Percentiles rank a stretch among this genome's conserved stretches.
Conservation (phyloP, 2,888 invertebrate genomes). For the Chromoteleia sp. region DNA sequence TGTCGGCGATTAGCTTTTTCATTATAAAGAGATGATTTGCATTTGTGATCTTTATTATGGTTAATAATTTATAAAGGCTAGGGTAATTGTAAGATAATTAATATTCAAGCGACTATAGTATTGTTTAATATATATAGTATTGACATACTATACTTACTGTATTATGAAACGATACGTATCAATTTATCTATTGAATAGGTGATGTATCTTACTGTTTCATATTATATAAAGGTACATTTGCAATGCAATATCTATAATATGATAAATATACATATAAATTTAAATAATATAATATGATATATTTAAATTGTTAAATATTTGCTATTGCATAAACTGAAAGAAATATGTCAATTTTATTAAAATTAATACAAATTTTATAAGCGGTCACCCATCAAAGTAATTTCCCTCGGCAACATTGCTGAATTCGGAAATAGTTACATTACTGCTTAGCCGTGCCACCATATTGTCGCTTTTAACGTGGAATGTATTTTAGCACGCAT, state of each 20-base stretch:
- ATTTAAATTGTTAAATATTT: too few relatives aligned
- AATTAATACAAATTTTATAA: too few relatives aligned
- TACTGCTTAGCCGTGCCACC: too few relatives aligned
- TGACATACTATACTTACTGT: neutral
- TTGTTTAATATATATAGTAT: slow-evolving; percentile 1
- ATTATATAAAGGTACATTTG: neutral
- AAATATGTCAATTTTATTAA: too few relatives aligned
- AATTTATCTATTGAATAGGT: slow-evolving; percentile 4
- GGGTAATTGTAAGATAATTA: slow-evolving; percentile 1
- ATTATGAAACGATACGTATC: slow-evolving; percentile 1
- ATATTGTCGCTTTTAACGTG: too few relatives aligned
- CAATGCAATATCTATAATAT: neutral
- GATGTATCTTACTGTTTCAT: slow-evolving; percentile 1
- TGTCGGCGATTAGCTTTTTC: neutral
- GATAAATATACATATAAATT: too few relatives aligned
- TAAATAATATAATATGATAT: too few relatives aligned
- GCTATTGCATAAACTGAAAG: too few relatives aligned
- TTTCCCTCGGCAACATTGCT: too few relatives aligned
- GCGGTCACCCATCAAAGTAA: too few relatives aligned
- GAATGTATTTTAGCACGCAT: too few relatives aligned
- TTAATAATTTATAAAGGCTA: neutral
- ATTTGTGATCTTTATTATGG: neutral
- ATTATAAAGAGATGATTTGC: neutral
- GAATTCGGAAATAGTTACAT: too few relatives aligned
- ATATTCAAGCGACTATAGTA: neutral